Conservation (phyloP, 2,113 vertebrate genomes). For the Hippopotamus amphibius region DNA sequence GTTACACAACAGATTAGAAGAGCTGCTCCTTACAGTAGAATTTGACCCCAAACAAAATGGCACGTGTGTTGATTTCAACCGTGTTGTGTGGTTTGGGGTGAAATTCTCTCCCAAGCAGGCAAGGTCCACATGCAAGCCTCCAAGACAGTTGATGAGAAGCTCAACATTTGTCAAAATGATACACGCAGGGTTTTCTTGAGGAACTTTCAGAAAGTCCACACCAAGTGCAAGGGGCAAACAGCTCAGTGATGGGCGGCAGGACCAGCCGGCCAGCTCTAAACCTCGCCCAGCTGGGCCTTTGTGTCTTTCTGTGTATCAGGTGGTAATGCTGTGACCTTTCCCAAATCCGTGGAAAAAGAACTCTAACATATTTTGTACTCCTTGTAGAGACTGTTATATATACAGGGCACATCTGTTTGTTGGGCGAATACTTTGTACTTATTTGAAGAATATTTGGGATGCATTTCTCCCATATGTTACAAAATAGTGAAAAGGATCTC, state of each 20-base stretch:
- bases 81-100: not conserved
- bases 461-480: not conserved
- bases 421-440: not conserved
- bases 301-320: not conserved
- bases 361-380: not conserved
- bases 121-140: not conserved
- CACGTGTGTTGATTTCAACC: not conserved
- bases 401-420: not conserved
- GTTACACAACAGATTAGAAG: not conserved
- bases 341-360: not conserved
- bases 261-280: not conserved
- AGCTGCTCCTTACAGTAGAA: not conserved
- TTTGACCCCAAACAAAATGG: not conserved
- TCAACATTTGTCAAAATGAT: not conserved
- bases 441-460: not conserved
- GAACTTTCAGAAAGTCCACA: not conserved
- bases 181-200: not conserved
- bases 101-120: not conserved
- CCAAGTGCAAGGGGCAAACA: not conserved
- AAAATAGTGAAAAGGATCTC: not conserved
- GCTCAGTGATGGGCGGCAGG: not conserved
- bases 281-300: not conserved
- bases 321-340: not conserved
- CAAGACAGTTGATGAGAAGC: not conserved
- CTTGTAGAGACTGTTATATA: not conserved